phyloP scores from a whole-genome alignment of 1,140 invertebrate genomes.

The Trachymyrmex septentrionalis region DNA sequence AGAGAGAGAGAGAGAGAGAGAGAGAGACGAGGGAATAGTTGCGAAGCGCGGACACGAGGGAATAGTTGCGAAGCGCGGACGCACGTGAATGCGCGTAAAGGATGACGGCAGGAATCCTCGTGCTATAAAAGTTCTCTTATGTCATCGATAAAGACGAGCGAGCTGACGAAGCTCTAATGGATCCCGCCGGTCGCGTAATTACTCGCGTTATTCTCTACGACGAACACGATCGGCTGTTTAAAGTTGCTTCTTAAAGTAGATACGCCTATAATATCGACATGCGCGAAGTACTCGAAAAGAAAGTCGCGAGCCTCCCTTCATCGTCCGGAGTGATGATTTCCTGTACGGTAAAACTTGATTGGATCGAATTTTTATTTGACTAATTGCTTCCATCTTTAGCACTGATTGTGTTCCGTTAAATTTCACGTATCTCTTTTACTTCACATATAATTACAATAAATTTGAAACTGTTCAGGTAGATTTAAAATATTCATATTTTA shows the following conservation, averaged over 20 bases:
- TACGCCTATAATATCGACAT: not conserved
- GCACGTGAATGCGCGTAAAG: slow-evolving; percentile 22
- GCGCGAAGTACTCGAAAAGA: not conserved
- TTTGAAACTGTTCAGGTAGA: not conserved
- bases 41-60: not conserved
- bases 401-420: not conserved
- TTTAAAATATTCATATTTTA: not conserved
- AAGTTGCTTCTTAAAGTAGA: slow-evolving; percentile 11
- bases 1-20: too few relatives aligned
- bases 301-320: not conserved
- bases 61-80: not conserved
- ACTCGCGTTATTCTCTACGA: slow-evolving; percentile 44
- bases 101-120: slow-evolving; percentile 39
- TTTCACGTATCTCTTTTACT: not conserved
- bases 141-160: slow-evolving; percentile 56
- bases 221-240: slow-evolving; percentile 24
- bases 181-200: slow-evolving; percentile 48
- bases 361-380: not conserved
- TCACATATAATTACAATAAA: not conserved
- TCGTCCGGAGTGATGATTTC: not conserved
- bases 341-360: not conserved
- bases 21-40: not conserved
- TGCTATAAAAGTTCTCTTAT: slow-evolving; percentile 61
- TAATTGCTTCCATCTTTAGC: not conserved
- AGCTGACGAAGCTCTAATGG: slow-evolving; percentile 41